These are phyloP conservation scores for Labeo rohita DNA, from an alignment of 2,113 vertebrate genomes.

Conservation along the genomic window DNA sequence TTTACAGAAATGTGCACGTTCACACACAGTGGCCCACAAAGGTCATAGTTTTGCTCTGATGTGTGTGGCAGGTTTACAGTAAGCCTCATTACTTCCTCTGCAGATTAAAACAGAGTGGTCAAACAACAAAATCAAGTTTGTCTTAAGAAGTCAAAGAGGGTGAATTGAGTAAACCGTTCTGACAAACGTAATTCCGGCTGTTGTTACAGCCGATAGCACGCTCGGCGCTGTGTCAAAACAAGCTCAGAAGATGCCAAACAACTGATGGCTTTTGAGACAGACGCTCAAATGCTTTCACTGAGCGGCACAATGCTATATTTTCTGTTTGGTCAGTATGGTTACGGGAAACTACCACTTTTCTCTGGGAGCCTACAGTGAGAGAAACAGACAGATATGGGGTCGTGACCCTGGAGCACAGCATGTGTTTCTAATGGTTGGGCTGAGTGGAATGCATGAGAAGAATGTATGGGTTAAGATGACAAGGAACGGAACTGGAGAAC, in stretches of 20 bases:
- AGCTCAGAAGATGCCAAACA: not conserved
- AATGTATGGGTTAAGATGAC: slow-evolving; percentile 22
- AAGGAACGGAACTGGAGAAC: not conserved
- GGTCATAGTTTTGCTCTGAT: not conserved
- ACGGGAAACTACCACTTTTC: slow-evolving; percentile 50
- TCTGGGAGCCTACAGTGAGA: not conserved
- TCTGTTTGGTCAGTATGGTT: slow-evolving; percentile 40
- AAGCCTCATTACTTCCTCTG: not conserved
- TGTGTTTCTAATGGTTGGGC: slow-evolving; percentile 51
- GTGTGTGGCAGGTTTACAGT: not conserved
- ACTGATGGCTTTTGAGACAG: not conserved
- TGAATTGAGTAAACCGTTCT: not conserved
- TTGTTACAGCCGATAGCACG: not conserved
- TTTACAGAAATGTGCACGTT: not conserved
- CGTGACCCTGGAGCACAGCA: slow-evolving; percentile 41
- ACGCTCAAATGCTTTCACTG: slow-evolving; percentile 12
- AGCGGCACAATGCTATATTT: slow-evolving; percentile 12
- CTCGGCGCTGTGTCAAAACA: not conserved
- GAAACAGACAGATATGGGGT: slow-evolving; percentile 23
- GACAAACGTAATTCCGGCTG: not conserved
- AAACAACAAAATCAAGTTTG: slow-evolving; percentile 27
- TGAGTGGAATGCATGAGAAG: slow-evolving; percentile 20
- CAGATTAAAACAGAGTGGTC: not conserved
- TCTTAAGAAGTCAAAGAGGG: not conserved
- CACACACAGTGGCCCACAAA: not conserved